Conservation (phyloP, 2,888 invertebrate species). For the Caenorhabditis sp. region DNA sequence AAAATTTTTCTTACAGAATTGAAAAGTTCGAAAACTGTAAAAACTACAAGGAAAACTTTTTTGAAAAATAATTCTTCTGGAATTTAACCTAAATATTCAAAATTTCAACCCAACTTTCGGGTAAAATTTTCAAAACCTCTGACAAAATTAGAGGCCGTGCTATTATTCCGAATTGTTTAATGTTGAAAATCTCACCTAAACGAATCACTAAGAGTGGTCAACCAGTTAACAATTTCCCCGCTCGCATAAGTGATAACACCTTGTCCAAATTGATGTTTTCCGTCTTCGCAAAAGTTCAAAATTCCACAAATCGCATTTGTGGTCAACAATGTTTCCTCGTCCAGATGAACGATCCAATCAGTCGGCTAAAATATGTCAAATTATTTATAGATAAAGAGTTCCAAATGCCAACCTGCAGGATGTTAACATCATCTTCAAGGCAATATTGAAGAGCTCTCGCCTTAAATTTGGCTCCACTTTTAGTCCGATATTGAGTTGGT, state of each 20-base stretch:
- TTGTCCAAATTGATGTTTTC: slow-evolving; percentile 93
- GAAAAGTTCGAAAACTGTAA: too few species aligned
- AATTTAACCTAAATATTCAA: too few species aligned
- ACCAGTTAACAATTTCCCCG: slow-evolving; percentile 92
- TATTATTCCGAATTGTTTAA: slow-evolving; percentile 5
- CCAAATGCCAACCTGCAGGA: slow-evolving; percentile 46
- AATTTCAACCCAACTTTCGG: too few species aligned
- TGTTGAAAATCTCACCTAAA: slow-evolving; percentile 58
- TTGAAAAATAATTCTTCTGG: too few species aligned
- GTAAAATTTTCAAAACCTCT: too few species aligned
- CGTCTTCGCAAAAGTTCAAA: slow-evolving; percentile 91
- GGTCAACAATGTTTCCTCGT: slow-evolving; percentile 92
- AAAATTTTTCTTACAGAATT: too few species aligned
- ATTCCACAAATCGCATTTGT: slow-evolving; percentile 81
- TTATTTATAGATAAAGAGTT: too few species aligned
- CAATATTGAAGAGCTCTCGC: slow-evolving; percentile 94
- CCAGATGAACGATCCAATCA: slow-evolving; percentile 91
- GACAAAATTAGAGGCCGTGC: slow-evolving; percentile 5
- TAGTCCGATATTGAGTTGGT: slow-evolving; percentile 78
- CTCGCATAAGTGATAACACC: slow-evolving; percentile 82
- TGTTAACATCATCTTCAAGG: slow-evolving; percentile 87
- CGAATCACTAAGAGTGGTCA: slow-evolving; percentile 93
- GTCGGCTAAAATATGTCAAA: slow-evolving; percentile 12
- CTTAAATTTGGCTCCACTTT: slow-evolving; percentile 90
- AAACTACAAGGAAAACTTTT: too few species aligned